Evolutionary conservation across 1,140 invertebrate genomes (phyloP), one percentile per base, ranked within the genome.

Genomic region (Cyclina sinensis): DNA sequence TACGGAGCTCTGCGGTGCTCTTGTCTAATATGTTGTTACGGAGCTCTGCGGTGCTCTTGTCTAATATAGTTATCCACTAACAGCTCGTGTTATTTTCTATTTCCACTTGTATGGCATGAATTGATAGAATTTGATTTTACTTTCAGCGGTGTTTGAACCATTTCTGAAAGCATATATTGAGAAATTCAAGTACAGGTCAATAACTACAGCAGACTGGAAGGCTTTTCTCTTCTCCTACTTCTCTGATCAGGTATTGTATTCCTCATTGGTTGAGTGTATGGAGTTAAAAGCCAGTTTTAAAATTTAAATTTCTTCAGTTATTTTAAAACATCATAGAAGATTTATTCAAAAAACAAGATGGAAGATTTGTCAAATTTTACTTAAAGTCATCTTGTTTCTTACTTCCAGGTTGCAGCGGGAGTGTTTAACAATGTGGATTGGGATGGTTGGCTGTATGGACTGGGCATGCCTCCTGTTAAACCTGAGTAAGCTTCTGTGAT

Each of bases 381-480:
- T n/a, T n/a, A n/a, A n/a, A n/a, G n/a, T n/a, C n/a, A n/a, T n/a
- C 48, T 9, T 51, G 18, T 43, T 43, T 4, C 43, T 43, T 7
- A 7, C 43, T 80, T 78, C 0, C 57, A 87, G 74, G 62, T 18
- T 51, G 14, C 57, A 30, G 57, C 37, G 18, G 78, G 76, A 21
- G 51, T 73, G 27, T 91, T 97, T 14, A 91, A 95, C 43, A 90
- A 90, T 12, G 96, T 99, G 9, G 97, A 99, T 93, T 99, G 98
- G 98, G 95, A 98, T 43, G 93, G 96, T 0, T 99, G 99, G 98
- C 96, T 99, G 5, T 96, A 97, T 93, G 96, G 96, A 27, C 97
- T 97, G 79, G 98, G 98, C 74, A 98, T 99, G 97, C 98, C 98
- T 1, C 97, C 97, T 2, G 95, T 97, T 62, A 98, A 98, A 94